These are phyloP conservation scores for Hetaerina titia DNA, from an alignment of 2,888 invertebrate species.

Conservation along the genomic window DNA sequence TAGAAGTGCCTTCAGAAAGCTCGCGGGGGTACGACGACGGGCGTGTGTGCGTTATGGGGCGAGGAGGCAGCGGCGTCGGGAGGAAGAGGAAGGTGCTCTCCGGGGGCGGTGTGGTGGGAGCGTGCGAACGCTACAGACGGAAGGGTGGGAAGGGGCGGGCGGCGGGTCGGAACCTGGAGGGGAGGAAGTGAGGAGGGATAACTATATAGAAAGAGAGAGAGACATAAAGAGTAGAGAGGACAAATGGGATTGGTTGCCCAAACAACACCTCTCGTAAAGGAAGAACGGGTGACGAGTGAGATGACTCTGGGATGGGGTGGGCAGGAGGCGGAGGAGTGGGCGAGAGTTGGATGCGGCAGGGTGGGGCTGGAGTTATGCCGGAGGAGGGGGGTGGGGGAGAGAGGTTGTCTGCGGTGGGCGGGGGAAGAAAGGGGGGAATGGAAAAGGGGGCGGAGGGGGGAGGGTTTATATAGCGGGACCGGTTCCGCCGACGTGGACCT, in stretches of 20 bases:
- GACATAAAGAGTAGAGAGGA: constrained; percentile 25
- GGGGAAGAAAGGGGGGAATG: neutral
- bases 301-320: neutral
- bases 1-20: constrained; percentile 12
- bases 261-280: constrained; percentile 64
- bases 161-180: neutral
- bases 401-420: neutral
- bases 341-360: neutral
- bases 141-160: too few species aligned
- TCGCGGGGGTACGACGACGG: neutral
- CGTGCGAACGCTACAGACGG: too few species aligned
- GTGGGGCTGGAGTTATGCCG: neutral
- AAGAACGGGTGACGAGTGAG: constrained; percentile 36
- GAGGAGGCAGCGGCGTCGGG: neutral
- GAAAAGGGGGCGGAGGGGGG: neutral
- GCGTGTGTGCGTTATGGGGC: neutral
- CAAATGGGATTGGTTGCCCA: constrained; percentile 65
- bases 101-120: too few species aligned
- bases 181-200: neutral
- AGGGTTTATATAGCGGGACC: neutral
- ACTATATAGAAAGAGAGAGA: neutral
- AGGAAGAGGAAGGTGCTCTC: too few species aligned
- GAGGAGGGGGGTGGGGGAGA: neutral
- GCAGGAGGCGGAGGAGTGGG: neutral
- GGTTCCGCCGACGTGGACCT: constrained; percentile 49